A percentile compares a stretch with the other conserved stretches of the same genome.
Conservation (phyloP, 2,888 invertebrate genomes). For the Oscheius onirici region DNA sequence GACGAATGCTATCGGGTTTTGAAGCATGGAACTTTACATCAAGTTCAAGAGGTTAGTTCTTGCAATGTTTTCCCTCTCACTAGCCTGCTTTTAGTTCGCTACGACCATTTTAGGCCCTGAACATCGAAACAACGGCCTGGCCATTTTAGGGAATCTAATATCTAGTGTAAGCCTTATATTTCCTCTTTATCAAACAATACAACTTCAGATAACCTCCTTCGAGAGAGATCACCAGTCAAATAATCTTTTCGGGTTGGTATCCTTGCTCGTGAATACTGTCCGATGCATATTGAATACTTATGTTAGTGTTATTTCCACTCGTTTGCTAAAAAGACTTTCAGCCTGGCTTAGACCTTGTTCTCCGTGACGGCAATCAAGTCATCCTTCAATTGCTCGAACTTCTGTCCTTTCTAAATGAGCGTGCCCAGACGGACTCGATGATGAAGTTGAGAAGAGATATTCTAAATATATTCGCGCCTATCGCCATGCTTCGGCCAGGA, state of each 20-base stretch:
- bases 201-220: constrained; percentile 13
- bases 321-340: constrained; percentile 27
- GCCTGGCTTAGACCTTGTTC: constrained; percentile 40
- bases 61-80: background rate
- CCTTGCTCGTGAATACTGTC: constrained; percentile 44
- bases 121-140: constrained; percentile 18
- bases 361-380: constrained; percentile 37
- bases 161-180: constrained; percentile 7
- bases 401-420: constrained; percentile 38
- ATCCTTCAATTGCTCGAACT: constrained; percentile 44
- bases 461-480: constrained; percentile 19
- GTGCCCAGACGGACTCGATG: background rate
- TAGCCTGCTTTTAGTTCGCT: constrained; percentile 27
- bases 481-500: constrained; percentile 21
- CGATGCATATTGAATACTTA: constrained; percentile 50
- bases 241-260: background rate
- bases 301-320: constrained; percentile 35
- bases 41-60: constrained; percentile 21
- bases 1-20: background rate
- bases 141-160: constrained; percentile 17
- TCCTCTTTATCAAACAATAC: too few species aligned
- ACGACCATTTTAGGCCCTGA: constrained; percentile 16
- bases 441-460: constrained; percentile 28
- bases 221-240: background rate
- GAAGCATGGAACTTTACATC: background rate